phyloP scores from a whole-genome alignment of 23 tunicate species.

The Pegea sp. region DNA sequence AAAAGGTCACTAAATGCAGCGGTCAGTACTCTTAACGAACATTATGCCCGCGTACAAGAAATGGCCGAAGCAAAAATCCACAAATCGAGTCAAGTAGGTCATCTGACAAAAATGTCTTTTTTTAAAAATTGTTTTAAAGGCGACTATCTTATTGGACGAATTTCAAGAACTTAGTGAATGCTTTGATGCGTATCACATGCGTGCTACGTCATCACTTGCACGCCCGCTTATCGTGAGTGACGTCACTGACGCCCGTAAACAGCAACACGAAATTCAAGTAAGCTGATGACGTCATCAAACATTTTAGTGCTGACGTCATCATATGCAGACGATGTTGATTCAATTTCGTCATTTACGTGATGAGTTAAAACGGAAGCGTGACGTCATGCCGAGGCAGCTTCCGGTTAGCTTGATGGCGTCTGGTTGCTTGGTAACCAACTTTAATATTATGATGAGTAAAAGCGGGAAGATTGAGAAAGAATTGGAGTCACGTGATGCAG shows the following conservation, averaged over 20 bases:
- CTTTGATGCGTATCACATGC: slow-evolving; percentile 15
- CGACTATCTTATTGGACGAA: slow-evolving; percentile 22
- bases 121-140: slow-evolving; percentile 4
- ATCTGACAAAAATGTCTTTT: not conserved
- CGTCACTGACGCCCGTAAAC: slow-evolving; percentile 31
- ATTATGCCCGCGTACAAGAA: slow-evolving; percentile 38
- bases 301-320: not conserved
- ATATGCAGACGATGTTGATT: slow-evolving; percentile 14
- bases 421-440: no score
- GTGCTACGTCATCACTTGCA: slow-evolving; percentile 13
- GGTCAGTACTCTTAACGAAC: slow-evolving; percentile 50
- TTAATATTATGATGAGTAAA: no score
- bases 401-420: no score
- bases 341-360: slow-evolving; percentile 18
- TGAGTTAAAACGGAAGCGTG: slow-evolving; percentile 28
- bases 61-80: slow-evolving; percentile 27
- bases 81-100: slow-evolving; percentile 17
- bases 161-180: slow-evolving; percentile 36
- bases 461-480: no score
- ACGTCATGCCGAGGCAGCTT: slow-evolving; percentile 19
- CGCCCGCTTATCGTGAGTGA: slow-evolving; percentile 33
- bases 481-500: no score
- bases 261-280: not conserved
- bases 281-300: not conserved
- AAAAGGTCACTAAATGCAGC: slow-evolving; percentile 67